A percentile compares a stretch with the other conserved stretches of the same genome.
Conservation (phyloP, 2,888 invertebrate genomes). For the Plemyria rubiginata region DNA sequence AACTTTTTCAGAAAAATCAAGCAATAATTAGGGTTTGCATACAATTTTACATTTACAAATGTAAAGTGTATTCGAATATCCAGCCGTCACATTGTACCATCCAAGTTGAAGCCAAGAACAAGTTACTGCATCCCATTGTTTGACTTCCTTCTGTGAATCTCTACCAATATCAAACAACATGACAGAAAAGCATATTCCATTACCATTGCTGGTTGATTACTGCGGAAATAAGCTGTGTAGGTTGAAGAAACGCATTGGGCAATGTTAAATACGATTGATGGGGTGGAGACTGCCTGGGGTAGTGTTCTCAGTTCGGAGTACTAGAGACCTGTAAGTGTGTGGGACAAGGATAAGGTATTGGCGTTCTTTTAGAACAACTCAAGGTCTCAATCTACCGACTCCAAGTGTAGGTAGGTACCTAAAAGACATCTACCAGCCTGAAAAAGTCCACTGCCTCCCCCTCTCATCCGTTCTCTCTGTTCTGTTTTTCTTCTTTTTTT, state of each 20-base stretch:
- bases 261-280: constrained; percentile 8
- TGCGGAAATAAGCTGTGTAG: background rate
- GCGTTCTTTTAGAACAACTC: no score
- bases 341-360: background rate
- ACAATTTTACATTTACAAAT: no score
- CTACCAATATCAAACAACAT: constrained; percentile 16
- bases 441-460: no score
- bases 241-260: constrained; percentile 9
- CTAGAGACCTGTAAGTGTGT: constrained; percentile 2
- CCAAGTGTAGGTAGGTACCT: no score
- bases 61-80: background rate
- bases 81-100: constrained; percentile 9
- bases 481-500: no score
- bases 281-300: constrained; percentile 9
- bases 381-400: no score
- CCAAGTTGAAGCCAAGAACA: constrained; percentile 21
- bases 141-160: constrained; percentile 32
- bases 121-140: constrained; percentile 40
- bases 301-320: constrained; percentile 6
- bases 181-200: constrained; percentile 16
- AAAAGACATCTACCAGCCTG: no score
- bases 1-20: no score
- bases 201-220: constrained; percentile 4
- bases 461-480: no score
- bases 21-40: no score